Conservation (phyloP, 1,140 invertebrate genomes). For the Camponotus vicinus region DNA sequence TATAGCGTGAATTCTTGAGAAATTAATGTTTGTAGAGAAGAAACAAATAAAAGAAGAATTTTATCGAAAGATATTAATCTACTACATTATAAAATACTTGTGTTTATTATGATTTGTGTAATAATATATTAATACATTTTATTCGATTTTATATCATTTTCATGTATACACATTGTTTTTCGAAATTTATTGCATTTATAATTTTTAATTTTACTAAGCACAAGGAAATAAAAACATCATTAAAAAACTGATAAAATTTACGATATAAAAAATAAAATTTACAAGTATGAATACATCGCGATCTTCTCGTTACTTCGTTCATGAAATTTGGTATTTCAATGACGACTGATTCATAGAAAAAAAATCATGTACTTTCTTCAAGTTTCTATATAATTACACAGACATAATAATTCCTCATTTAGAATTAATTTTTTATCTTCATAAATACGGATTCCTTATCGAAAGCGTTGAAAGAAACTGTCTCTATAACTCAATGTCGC, state of each 20-base stretch:
- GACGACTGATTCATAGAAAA: not conserved
- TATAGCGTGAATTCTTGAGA: not conserved
- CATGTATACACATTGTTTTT: not conserved
- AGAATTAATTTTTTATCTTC: not conserved
- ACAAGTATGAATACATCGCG: not conserved
- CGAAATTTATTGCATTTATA: not conserved
- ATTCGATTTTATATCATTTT: not conserved
- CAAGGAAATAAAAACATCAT: not conserved
- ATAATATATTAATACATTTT: not conserved
- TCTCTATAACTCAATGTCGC: not conserved
- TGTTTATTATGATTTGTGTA: not conserved
- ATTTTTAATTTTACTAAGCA: not conserved
- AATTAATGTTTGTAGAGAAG: not conserved
- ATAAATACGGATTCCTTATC: not conserved
- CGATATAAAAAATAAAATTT: not conserved
- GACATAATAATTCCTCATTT: not conserved
- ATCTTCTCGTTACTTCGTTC: not conserved
- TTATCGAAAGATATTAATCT: constrained; percentile 1
- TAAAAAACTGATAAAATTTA: constrained; percentile 17
- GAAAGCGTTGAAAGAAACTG: not conserved
- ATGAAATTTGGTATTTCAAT: not conserved
- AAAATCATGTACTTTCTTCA: not conserved
- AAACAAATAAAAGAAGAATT: not conserved
- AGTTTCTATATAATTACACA: not conserved
- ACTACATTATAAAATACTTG: not conserved